Conservation (phyloP, 1,140 invertebrate species). For the Centruroides sculpturatus region DNA sequence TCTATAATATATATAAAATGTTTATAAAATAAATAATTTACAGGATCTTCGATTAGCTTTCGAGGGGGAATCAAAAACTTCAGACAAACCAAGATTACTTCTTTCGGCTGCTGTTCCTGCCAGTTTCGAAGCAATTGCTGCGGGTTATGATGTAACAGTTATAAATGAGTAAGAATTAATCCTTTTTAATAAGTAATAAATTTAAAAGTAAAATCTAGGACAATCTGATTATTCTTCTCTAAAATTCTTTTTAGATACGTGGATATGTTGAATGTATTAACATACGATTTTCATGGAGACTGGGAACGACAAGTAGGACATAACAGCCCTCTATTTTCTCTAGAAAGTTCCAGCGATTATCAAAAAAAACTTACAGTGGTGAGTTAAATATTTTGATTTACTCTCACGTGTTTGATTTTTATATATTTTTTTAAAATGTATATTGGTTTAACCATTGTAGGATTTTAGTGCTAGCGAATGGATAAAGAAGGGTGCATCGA, state of each 20-base stretch:
- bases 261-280: slow-evolving; percentile 90
- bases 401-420: background rate
- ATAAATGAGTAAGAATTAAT: slow-evolving; percentile 59
- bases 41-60: slow-evolving; percentile 74
- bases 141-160: slow-evolving; percentile 77
- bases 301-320: slow-evolving; percentile 86
- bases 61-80: slow-evolving; percentile 68
- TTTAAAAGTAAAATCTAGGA: no score
- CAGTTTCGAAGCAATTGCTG: slow-evolving; percentile 79
- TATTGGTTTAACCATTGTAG: slow-evolving; percentile 27
- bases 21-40: no score
- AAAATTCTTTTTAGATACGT: slow-evolving; percentile 29
- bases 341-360: slow-evolving; percentile 62
- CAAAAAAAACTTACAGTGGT: slow-evolving; percentile 23
- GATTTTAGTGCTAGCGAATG: slow-evolving; percentile 82
- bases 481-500: slow-evolving; percentile 85
- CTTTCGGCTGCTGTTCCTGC: slow-evolving; percentile 82
- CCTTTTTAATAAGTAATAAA: no score
- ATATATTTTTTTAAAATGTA: background rate
- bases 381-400: slow-evolving; percentile 3
- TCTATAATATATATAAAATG: no score
- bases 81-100: slow-evolving; percentile 57
- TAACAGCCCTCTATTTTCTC: slow-evolving; percentile 73
- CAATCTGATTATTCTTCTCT: background rate
- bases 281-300: slow-evolving; percentile 86